Percentiles rank a stretch among this genome's conserved stretches.
Evolutionary conservation across 1,140 invertebrate genomes (phyloP).

Genomic region (Dolichoris vasculosae): DNA sequence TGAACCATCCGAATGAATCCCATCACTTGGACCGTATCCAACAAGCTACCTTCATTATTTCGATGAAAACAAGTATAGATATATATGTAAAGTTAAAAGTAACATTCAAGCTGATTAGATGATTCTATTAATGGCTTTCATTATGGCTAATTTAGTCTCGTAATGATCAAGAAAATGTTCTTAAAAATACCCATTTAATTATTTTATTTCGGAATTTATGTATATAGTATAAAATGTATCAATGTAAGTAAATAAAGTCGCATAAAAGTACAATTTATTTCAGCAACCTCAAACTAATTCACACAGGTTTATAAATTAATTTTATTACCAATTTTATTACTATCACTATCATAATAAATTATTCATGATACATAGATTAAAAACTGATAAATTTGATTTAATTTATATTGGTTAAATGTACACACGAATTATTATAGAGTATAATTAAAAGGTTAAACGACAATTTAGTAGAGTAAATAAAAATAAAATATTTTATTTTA

Average conservation of each 20-base stretch:
- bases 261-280: no score
- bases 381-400: no score
- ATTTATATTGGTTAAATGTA: no score
- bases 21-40: constrained; percentile 26
- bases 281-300: no score
- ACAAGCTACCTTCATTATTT: constrained; percentile 26
- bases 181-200: background rate
- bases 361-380: no score
- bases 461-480: no score
- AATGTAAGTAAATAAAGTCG: background rate
- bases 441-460: no score
- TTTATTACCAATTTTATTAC: no score
- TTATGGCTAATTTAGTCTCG: background rate
- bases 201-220: background rate
- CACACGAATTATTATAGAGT: no score
- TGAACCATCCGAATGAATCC: constrained; percentile 8
- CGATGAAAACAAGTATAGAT: background rate
- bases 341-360: no score
- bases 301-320: no score
- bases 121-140: background rate
- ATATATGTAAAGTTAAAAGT: background rate
- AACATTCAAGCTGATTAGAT: background rate
- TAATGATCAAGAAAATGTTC: background rate
- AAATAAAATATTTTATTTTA: no score
- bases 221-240: background rate